phyloP scores from a whole-genome alignment of 2,888 invertebrate species.

The Agrochola litura region DNA sequence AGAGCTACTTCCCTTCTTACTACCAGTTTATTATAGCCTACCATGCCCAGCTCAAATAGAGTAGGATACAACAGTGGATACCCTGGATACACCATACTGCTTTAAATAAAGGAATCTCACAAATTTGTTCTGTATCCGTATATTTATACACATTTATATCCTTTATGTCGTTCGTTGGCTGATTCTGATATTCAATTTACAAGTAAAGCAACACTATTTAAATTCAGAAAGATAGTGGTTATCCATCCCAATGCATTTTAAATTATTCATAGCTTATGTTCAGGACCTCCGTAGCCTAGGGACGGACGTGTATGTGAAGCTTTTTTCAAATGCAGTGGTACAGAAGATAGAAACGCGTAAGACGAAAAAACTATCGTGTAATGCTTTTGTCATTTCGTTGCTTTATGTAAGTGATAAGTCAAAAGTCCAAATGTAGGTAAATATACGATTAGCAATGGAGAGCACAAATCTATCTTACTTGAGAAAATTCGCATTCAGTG shows the following conservation, averaged over 20 bases:
- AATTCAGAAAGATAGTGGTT: background rate
- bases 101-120: too few relatives aligned
- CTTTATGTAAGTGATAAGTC: background rate
- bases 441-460: too few relatives aligned
- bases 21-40: too few relatives aligned
- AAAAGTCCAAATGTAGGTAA: background rate
- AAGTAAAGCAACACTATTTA: background rate
- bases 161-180: background rate
- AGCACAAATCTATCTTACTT: too few relatives aligned
- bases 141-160: background rate
- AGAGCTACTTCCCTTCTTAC: too few relatives aligned
- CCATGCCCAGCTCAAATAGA: too few relatives aligned
- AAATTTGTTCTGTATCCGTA: too few relatives aligned
- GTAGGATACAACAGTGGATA: too few relatives aligned
- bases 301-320: background rate
- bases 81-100: too few relatives aligned
- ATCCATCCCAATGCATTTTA: background rate
- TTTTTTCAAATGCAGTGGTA: background rate
- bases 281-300: background rate
- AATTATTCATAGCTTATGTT: background rate
- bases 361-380: background rate
- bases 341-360: slow-evolving; percentile 15
- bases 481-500: too few relatives aligned
- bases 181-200: background rate
- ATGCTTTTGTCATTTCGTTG: background rate